Conservation (phyloP, 2,113 vertebrate genomes). For the Rhinoptilus africanus region DNA sequence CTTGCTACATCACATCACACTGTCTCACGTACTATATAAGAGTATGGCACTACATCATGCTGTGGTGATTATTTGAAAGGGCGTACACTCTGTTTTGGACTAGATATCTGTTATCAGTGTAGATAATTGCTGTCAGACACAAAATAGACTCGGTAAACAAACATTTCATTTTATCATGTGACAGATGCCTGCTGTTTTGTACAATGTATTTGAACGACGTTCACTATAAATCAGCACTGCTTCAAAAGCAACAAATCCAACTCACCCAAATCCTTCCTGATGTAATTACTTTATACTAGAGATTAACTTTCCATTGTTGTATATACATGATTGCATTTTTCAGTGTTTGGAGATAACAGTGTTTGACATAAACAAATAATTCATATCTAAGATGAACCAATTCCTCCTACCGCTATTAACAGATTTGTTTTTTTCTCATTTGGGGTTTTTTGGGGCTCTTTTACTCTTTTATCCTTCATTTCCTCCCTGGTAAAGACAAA, state of each 20-base stretch:
- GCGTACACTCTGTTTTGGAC: constrained; percentile 52
- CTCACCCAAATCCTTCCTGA: constrained; percentile 11
- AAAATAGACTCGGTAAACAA: constrained; percentile 66
- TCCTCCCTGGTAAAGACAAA: neutral
- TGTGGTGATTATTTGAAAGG: constrained; percentile 63
- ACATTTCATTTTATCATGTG: constrained; percentile 49
- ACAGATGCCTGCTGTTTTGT: constrained; percentile 35
- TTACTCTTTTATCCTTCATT: neutral
- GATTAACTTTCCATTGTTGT: constrained; percentile 16
- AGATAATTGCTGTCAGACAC: constrained; percentile 63
- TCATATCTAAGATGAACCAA: neutral
- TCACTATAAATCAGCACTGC: constrained; percentile 9
- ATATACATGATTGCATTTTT: neutral
- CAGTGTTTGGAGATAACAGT: neutral
- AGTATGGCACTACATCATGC: constrained; percentile 2
- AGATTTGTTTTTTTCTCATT: neutral
- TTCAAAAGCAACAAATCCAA: constrained; percentile 37
- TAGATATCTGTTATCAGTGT: constrained; percentile 63
- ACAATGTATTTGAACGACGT: neutral
- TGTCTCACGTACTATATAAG: constrained; percentile 25
- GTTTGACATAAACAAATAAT: constrained; percentile 7
- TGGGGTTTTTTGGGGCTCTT: neutral
- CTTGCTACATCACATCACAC: neutral
- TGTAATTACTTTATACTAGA: constrained; percentile 7
- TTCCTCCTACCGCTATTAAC: neutral